Percentiles rank a stretch among this genome's conserved stretches.
Evolutionary conservation across 2,797 vertebrate genomes (phyloP).

Genomic region (Ptychobarbus kaznakovi): DNA sequence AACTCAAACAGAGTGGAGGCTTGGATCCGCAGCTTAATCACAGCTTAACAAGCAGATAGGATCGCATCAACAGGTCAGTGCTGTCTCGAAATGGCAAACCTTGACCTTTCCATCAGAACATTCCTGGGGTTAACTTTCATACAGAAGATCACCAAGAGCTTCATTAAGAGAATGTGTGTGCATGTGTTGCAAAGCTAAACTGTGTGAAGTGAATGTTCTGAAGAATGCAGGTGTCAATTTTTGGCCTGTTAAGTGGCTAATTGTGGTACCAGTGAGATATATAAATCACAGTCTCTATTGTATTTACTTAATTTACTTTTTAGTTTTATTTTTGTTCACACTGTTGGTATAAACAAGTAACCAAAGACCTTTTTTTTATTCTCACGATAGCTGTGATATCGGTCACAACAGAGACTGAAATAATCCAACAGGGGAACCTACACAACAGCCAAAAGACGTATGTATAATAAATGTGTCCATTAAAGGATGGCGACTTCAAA

Average conservation of each 20-base stretch:
- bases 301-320: background rate
- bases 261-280: background rate
- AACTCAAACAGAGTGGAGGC: background rate
- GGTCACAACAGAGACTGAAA: background rate
- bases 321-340: background rate
- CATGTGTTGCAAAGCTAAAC: background rate
- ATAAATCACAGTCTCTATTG: background rate
- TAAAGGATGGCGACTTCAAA: background rate
- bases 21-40: background rate
- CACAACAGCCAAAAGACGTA: background rate
- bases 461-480: background rate
- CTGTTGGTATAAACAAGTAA: background rate
- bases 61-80: conserved; percentile 9
- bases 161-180: conserved; percentile 47
- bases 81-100: conserved; percentile 32
- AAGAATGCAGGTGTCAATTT: background rate
- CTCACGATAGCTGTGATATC: background rate
- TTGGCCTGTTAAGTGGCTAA: background rate
- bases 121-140: conserved; percentile 42
- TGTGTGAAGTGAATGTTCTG: conserved; percentile 8
- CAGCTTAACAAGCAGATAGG: background rate
- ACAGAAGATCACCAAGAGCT: conserved; percentile 14
- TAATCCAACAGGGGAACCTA: background rate
- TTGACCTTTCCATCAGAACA: conserved; percentile 54
- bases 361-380: background rate